A percentile compares a stretch with the other conserved stretches of the same genome.
phyloP scores from a whole-genome alignment of 2,113 vertebrate species.

The Forbesichthys papilliferus region DNA sequence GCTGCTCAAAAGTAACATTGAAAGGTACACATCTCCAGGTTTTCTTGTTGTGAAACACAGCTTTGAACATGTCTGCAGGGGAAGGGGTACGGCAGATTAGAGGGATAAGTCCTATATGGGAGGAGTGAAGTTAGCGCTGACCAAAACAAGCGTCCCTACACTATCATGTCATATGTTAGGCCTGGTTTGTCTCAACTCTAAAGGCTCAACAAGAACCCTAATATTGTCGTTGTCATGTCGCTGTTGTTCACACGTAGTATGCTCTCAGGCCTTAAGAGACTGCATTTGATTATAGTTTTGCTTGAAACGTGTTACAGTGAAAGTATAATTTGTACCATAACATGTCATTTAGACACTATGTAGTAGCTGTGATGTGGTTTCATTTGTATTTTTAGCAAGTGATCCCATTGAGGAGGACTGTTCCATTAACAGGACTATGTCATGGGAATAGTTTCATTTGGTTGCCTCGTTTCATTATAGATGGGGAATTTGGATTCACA shows the following conservation, averaged over 20 bases:
- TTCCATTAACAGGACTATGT: conserved; percentile 42
- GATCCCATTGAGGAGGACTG: conserved; percentile 32
- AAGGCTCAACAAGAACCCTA: no score
- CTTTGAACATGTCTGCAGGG: no score
- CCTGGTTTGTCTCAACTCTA: no score
- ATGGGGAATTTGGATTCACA: conserved; percentile 19
- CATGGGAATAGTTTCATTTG: conserved; percentile 39
- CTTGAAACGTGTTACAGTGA: background rate
- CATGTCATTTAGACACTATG: conserved; percentile 30
- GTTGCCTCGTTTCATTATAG: conserved; percentile 10
- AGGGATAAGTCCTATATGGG: no score
- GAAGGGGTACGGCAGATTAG: no score
- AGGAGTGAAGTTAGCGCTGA: no score
- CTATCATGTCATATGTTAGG: no score
- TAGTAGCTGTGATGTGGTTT: conserved; percentile 36
- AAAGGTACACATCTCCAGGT: no score
- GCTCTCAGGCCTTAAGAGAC: background rate
- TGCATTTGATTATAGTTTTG: conserved; percentile 5
- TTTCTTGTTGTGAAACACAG: no score
- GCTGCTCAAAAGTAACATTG: no score
- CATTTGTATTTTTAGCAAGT: conserved; percentile 50
- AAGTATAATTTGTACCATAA: background rate
- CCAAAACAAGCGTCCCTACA: no score
- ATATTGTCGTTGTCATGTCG: no score
- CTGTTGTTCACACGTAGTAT: conserved; percentile 1